Evolutionary conservation across 2,797 vertebrate genomes (phyloP).

Genomic region (Rhynchotus rufescens): DNA sequence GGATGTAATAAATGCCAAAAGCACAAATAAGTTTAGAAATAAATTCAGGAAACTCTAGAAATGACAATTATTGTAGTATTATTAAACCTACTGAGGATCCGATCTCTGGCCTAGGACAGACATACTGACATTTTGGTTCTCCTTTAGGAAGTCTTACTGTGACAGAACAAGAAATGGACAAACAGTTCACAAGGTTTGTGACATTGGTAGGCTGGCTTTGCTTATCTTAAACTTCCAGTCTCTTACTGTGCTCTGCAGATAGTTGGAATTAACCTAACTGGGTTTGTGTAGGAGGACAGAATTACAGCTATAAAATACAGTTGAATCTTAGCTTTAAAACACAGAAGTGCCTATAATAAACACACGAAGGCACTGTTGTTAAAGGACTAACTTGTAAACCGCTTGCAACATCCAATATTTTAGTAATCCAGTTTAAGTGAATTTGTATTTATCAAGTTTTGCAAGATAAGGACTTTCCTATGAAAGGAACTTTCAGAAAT

Average conservation of each 20-base stretch:
- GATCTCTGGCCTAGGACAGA: slow-evolving; percentile 2
- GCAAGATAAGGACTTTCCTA: neutral
- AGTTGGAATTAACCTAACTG: slow-evolving; percentile 5
- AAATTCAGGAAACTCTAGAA: slow-evolving; percentile 36
- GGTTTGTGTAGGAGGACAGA: neutral
- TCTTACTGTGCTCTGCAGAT: slow-evolving; percentile 14
- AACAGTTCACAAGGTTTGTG: neutral
- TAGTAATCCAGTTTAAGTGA: neutral
- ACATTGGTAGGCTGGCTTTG: neutral
- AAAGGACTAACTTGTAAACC: slow-evolving; percentile 5
- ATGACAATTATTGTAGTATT: slow-evolving; percentile 15
- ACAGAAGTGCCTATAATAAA: slow-evolving; percentile 28
- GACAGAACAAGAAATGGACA: neutral
- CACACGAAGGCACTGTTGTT: slow-evolving; percentile 46
- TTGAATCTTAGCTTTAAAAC: slow-evolving; percentile 9
- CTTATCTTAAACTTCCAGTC: slow-evolving; percentile 17
- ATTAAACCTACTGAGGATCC: neutral
- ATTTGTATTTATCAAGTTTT: neutral
- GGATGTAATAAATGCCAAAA: slow-evolving; percentile 34
- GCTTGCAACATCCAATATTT: neutral
- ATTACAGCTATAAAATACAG: neutral
- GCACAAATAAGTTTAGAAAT: slow-evolving; percentile 31
- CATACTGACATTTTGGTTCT: neutral
- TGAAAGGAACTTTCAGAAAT: neutral
- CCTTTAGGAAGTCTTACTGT: neutral